Conservation (phyloP, 2,113 vertebrate species). For the Murina feae region DNA sequence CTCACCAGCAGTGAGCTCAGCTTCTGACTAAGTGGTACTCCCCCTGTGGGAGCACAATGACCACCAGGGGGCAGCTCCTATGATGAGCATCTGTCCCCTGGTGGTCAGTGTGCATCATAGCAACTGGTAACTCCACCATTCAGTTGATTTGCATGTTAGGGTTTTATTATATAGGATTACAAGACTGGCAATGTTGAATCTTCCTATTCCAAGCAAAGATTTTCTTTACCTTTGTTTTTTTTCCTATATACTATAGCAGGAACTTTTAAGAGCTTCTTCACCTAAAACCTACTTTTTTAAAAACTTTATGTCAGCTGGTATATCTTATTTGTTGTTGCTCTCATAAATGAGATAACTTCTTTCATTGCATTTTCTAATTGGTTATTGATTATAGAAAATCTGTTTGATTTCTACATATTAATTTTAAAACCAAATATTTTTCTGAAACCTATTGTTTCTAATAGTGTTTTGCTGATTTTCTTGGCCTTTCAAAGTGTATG, state of each 20-base stretch:
- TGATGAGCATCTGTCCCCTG: too few relatives aligned
- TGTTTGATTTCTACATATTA: neutral
- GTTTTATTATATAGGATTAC: neutral
- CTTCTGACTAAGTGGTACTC: too few relatives aligned
- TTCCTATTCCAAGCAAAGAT: neutral
- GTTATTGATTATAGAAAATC: neutral
- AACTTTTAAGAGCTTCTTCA: neutral
- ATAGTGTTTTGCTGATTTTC: neutral
- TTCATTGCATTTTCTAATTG: slow-evolving; percentile 8
- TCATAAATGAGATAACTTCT: neutral
- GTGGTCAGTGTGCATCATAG: too few relatives aligned
- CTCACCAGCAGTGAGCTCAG: too few relatives aligned
- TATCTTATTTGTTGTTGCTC: neutral
- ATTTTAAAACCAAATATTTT: neutral
- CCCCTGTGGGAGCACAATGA: too few relatives aligned
- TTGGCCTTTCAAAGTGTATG: neutral
- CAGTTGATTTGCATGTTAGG: too few relatives aligned
- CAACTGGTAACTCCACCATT: too few relatives aligned
- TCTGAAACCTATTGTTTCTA: neutral
- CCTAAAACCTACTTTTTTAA: neutral
- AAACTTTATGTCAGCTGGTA: neutral
- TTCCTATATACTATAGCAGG: neutral
- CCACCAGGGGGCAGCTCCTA: too few relatives aligned
- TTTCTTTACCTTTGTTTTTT: neutral
- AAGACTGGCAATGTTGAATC: neutral